Base-by-base conservation (phyloP, 2,888 invertebrate genomes). In the Hydropsyche betteni region DNA sequence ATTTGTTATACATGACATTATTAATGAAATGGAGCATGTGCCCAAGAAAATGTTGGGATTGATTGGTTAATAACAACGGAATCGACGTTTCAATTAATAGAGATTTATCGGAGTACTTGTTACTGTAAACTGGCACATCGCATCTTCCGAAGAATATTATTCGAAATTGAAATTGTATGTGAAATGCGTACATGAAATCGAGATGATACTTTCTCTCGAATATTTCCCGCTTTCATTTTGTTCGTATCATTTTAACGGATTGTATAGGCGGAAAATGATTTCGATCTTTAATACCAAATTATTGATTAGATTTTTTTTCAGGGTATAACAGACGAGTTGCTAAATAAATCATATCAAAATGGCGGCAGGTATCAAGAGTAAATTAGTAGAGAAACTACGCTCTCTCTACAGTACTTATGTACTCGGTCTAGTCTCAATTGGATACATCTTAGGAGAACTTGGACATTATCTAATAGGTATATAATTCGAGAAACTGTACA, bases 391-490 rank as follows among this genome's bases (percentile, higher is more conserved):
- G 82, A 93, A 91, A 83, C 83, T 94, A 77, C 87, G 88, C 80
- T 89, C 90, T 82, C 88, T 91, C 80, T 94, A 95, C 86, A 92
- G 92, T 82, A 89, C 91, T 82, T 95, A 94, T 84, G 94, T 93
- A 79, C 85, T 96, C 81, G 93, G 89, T 36, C 86, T 96, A 79
- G 90, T 96, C 77, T 94, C 95, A 72, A 84, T 94, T 73, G 94
- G 95, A 78, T 96, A 96, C 84, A 91, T 95, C 77, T 87, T 95
- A 33, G 96, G 95, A 14, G 96, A 96, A 84, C 86, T 96, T 79
- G 95, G 95, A 38, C 96, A 96, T 84, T 96, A 95, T 84, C 87
- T 96, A 79, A 94, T 96, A 80, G 95, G 95, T 85, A 81, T 86
- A 86, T 76, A 24, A 12, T 34, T 64, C 36, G 36, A 5, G n/a